Conservation (phyloP, 2,113 vertebrate genomes). For the Corydoras sp. region DNA sequence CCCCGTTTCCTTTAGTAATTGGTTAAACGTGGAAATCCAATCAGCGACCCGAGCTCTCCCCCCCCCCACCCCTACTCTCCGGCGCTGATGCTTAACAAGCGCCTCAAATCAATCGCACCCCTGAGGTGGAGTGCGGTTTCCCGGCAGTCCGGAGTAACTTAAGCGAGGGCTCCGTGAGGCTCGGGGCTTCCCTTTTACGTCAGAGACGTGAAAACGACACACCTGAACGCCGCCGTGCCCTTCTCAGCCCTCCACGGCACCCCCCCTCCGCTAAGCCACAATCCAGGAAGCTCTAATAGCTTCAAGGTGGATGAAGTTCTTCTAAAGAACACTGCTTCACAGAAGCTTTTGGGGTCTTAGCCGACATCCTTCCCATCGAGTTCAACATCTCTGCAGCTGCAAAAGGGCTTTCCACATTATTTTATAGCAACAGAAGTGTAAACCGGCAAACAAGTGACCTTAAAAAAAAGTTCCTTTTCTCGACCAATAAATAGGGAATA, state of each 20-base stretch:
- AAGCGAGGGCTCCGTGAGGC: constrained; percentile 23
- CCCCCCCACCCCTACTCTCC: constrained; percentile 1
- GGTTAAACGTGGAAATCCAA: constrained; percentile 72
- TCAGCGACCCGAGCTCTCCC: constrained; percentile 51
- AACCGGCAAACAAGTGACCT: too few species aligned
- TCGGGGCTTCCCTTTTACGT: constrained; percentile 40
- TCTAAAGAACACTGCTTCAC: too few species aligned
- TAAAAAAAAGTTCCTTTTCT: too few species aligned
- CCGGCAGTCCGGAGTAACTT: constrained; percentile 24
- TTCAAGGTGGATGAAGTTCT: constrained; percentile 27
- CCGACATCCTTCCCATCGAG: too few species aligned
- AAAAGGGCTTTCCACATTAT: too few species aligned
- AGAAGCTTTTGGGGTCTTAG: too few species aligned
- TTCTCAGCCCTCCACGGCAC: too few species aligned
- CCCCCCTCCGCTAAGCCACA: neutral
- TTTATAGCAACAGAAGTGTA: too few species aligned
- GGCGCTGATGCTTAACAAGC: constrained; percentile 31
- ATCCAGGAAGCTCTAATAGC: constrained; percentile 21
- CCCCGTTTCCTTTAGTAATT: constrained; percentile 64
- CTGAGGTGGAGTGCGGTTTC: constrained; percentile 36
- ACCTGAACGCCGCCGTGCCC: constrained; percentile 23
- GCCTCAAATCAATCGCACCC: constrained; percentile 18
- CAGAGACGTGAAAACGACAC: constrained; percentile 38
- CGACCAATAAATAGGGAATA: too few species aligned
- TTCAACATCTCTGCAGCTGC: too few species aligned